Evolutionary conservation across 1,140 invertebrate genomes (phyloP).

Genomic region (Orchesella cincta): DNA sequence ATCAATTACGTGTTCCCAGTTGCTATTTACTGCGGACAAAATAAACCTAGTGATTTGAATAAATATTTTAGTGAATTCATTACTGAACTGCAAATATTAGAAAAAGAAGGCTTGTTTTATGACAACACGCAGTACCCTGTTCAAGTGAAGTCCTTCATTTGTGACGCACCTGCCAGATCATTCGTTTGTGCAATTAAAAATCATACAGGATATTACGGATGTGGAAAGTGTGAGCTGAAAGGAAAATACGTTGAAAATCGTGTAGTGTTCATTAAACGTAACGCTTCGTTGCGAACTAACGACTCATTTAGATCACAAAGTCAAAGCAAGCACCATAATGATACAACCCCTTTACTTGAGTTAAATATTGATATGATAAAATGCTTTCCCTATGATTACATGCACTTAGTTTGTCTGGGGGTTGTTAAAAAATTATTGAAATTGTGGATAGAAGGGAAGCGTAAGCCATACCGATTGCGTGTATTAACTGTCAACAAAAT

Average conservation of each 20-base stretch:
- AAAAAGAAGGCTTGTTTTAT: not conserved
- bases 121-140: not conserved
- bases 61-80: constrained; percentile 45
- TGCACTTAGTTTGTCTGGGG: constrained; percentile 54
- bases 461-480: no score
- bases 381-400: constrained; percentile 53
- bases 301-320: not conserved
- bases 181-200: not conserved
- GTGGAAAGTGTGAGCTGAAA: not conserved
- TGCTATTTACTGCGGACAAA: constrained; percentile 44
- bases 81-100: constrained; percentile 26
- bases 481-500: no score
- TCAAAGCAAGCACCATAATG: constrained; percentile 4
- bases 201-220: not conserved
- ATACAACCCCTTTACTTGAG: not conserved
- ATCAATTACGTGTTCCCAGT: constrained; percentile 34
- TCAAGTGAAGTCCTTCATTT: not conserved
- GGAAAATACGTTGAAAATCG: not conserved
- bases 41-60: constrained; percentile 38
- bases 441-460: constrained; percentile 50
- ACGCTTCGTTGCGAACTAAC: not conserved
- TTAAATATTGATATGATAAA: constrained; percentile 32
- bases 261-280: not conserved
- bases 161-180: not conserved
- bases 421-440: constrained; percentile 50